These are phyloP conservation scores for Miltochrista miniata DNA, from an alignment of 2,888 invertebrate genomes.

Conservation along the genomic window DNA sequence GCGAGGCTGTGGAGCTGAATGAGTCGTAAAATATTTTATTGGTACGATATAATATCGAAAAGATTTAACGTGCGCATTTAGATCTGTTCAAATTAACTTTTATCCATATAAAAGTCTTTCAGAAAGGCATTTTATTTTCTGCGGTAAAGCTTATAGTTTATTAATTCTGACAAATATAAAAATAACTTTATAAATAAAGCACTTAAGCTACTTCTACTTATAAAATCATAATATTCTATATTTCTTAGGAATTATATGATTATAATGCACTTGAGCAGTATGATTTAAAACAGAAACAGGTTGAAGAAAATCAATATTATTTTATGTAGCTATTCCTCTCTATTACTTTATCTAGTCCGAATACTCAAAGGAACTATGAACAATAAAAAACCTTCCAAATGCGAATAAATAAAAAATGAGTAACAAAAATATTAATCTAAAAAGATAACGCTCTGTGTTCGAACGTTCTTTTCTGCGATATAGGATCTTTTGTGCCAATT, in stretches of 20 bases:
- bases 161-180: neutral
- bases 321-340: conserved; percentile 35
- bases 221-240: too few relatives aligned
- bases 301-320: neutral
- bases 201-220: too few relatives aligned
- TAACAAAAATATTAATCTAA: conserved; percentile 73
- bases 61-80: neutral
- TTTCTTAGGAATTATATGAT: too few relatives aligned
- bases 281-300: neutral
- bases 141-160: neutral
- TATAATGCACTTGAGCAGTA: too few relatives aligned
- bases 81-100: neutral
- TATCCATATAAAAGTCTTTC: neutral
- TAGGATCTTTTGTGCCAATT: conserved; percentile 80
- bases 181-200: neutral
- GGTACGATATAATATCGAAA: neutral
- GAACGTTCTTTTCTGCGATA: conserved; percentile 67
- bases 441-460: conserved; percentile 65
- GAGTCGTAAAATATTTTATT: conserved; percentile 4
- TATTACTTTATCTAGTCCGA: conserved; percentile 40
- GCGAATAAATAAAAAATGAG: conserved; percentile 67
- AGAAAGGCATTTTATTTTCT: neutral
- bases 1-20: conserved; percentile 41
- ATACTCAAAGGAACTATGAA: conserved; percentile 56
- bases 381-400: conserved; percentile 60